A percentile compares a stretch with the other conserved stretches of the same genome.
These are phyloP conservation scores for Leucozona laternaria DNA, from an alignment of 2,888 invertebrate genomes.

Conservation along the genomic window DNA sequence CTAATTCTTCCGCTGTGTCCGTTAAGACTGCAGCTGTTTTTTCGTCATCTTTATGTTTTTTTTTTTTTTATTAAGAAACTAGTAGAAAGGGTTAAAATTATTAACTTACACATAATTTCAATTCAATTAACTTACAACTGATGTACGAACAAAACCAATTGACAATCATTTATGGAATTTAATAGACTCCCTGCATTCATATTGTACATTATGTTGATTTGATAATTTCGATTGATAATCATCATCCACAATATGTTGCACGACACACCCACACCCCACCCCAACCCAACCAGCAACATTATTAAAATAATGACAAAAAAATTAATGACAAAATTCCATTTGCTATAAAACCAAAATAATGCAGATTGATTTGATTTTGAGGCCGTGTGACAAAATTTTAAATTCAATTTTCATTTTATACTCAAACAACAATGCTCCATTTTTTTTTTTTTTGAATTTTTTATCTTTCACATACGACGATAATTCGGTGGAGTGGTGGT, in stretches of 20 bases:
- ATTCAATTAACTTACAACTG: conserved; percentile 65
- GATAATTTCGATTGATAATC: conserved; percentile 61
- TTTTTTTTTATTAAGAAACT: too few species aligned
- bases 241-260: conserved; percentile 18
- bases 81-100: too few species aligned
- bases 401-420: conserved; percentile 59
- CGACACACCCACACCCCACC: background rate
- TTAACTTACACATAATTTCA: conserved; percentile 25
- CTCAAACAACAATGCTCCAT: conserved; percentile 32
- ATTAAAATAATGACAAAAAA: conserved; percentile 34
- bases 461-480: conserved; percentile 38
- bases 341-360: conserved; percentile 10
- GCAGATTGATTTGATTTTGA: conserved; percentile 45
- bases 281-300: background rate
- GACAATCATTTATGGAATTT: conserved; percentile 49
- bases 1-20: too few species aligned
- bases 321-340: conserved; percentile 69
- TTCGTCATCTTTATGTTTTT: too few species aligned
- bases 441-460: background rate
- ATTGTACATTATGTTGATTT: conserved; percentile 32
- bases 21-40: too few species aligned
- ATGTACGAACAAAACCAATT: conserved; percentile 53
- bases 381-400: conserved; percentile 70
- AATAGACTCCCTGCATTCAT: conserved; percentile 51
- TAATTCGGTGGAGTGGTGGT: background rate